Base-by-base conservation (phyloP, 2,113 vertebrate species). In the Delphinus delphis region DNA sequence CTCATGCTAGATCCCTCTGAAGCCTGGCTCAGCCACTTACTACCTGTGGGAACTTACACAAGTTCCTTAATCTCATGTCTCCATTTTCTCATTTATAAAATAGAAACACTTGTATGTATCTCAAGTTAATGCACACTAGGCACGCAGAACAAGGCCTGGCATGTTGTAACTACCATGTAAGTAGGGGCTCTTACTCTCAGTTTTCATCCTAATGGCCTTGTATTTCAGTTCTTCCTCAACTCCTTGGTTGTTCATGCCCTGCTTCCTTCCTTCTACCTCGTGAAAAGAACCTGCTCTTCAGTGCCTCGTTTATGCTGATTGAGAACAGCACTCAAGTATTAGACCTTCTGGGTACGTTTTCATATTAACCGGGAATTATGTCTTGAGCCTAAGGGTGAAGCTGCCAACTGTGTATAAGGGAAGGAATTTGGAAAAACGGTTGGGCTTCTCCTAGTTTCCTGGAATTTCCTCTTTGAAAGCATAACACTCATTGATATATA, bases 401-500 rank as follows among this genome's bases (percentile, higher is more conserved):
- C 44, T 83, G 28, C 86, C 62, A 71, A 23, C 23, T 38, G 14
- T 68, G 28, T 41, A 47, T 28, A 25, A 13, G 25, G 31, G 33
- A 80, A 82, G 53, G 53, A 20, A 65, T 92, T 92, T n/a, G 65
- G 62, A 55, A 44, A 92, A 63, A 17, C 41, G 33, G 26, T 3
- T 60, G 70, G 33, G 2, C 6, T 91, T 88, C 88, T 65, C 44
- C 68, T 53, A 23, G 88, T n/a, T 82, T 13, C 50, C 26, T 58
- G 44, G 80, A 92, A 86, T 89, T 91, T 92, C 50, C 60, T 85
- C 36, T 95, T 80, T 88, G 62, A 89, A 70, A 95, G 26, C 18
- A 88, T 14, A 88, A 55, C 38, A 41, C n/a, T 55, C 53, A 63
- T 80, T 20, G 67, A 33, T 68, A 23, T 77, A 50, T 63, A 47